Conservation (phyloP, 2,113 vertebrate species). For the Fregetta grallaria region DNA sequence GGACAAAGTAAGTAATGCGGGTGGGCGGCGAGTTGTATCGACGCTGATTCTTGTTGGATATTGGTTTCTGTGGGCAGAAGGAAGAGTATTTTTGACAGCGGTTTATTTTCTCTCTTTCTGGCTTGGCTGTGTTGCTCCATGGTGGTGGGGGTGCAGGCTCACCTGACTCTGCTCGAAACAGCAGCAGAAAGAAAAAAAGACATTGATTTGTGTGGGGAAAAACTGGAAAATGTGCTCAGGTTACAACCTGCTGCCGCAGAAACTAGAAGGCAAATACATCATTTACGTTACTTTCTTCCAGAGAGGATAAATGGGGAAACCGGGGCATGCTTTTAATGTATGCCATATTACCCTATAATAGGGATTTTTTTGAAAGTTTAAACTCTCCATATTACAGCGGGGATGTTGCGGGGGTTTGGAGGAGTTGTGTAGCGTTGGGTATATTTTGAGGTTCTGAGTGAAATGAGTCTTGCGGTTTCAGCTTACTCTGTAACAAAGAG, state of each 20-base stretch:
- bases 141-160: neutral
- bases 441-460: conserved; percentile 50
- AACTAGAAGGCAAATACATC: neutral
- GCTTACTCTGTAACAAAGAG: neutral
- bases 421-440: neutral
- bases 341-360: neutral
- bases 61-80: neutral
- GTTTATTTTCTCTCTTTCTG: neutral
- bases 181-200: neutral
- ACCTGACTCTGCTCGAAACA: neutral
- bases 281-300: neutral
- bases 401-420: neutral
- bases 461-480: conserved; percentile 54
- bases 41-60: neutral
- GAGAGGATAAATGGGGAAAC: neutral
- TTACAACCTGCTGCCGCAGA: neutral
- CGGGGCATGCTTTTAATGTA: neutral
- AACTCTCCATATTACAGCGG: neutral
- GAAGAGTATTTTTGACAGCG: neutral
- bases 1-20: rapidly evolving
- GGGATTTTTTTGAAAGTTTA: neutral
- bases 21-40: rapidly evolving
- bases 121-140: rapidly evolving
- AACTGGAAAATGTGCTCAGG: neutral
- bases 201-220: neutral